Evolutionary conservation across 2,888 invertebrate species (phyloP).

Genomic region (Auanema freiburgensis): DNA sequence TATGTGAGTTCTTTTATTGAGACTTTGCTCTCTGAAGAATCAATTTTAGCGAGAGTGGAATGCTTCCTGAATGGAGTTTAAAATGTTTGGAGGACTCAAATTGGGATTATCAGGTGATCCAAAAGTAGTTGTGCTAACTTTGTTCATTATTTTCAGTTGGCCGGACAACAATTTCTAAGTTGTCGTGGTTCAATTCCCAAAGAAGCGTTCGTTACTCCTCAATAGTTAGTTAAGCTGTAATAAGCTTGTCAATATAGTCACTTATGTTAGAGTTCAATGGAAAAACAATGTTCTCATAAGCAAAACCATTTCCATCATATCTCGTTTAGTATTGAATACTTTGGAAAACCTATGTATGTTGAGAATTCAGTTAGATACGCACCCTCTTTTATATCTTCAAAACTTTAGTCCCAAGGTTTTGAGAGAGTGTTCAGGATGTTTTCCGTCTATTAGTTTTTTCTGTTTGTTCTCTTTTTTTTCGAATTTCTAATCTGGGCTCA

Average conservation of each 20-base stretch:
- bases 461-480: too few species aligned
- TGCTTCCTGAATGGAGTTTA: constrained; percentile 51
- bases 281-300: too few species aligned
- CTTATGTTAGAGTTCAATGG: too few species aligned
- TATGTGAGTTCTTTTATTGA: constrained; percentile 6
- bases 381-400: too few species aligned
- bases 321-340: too few species aligned
- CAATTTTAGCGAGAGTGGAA: constrained; percentile 35
- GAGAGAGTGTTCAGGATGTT: too few species aligned
- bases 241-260: background rate
- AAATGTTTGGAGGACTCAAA: constrained; percentile 54
- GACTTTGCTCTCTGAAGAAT: background rate
- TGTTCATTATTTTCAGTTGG: constrained; percentile 7
- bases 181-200: constrained; percentile 10
- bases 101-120: constrained; percentile 54
- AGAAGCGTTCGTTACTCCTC: constrained; percentile 12
- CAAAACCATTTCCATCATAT: too few species aligned
- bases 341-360: too few species aligned
- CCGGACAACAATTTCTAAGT: constrained; percentile 12
- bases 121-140: background rate
- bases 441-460: too few species aligned
- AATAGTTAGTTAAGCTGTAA: constrained; percentile 4
- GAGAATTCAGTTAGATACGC: too few species aligned
- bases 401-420: too few species aligned
- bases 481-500: too few species aligned